Percentiles rank a stretch among this genome's conserved stretches.
These are phyloP conservation scores for Oophaga pumilio DNA, from an alignment of 2,113 vertebrate species.

Conservation along the genomic window DNA sequence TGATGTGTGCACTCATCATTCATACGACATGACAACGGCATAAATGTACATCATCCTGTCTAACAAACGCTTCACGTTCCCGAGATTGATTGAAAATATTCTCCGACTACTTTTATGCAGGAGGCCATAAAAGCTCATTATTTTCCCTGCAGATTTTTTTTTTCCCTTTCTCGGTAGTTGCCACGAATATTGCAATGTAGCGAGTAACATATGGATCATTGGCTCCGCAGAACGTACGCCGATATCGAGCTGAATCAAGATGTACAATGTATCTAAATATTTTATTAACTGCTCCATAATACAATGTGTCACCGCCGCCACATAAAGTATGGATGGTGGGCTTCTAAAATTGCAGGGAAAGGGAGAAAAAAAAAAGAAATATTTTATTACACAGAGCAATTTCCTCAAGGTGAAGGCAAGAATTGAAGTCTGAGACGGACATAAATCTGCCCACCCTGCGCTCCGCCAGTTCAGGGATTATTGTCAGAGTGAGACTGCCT, in stretches of 20 bases:
- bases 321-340: slow-evolving; percentile 43
- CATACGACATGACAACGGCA: slow-evolving; percentile 16
- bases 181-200: slow-evolving; percentile 7
- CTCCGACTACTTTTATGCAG: slow-evolving; percentile 1
- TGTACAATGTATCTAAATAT: slow-evolving; percentile 45
- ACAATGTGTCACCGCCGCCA: slow-evolving; percentile 1
- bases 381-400: slow-evolving; percentile 51
- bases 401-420: slow-evolving; percentile 55
- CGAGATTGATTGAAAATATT: slow-evolving; percentile 10
- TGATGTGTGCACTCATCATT: slow-evolving; percentile 21
- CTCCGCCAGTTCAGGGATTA: slow-evolving; percentile 54
- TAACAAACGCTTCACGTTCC: background rate
- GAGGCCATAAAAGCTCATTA: slow-evolving; percentile 5
- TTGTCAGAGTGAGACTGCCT: slow-evolving; percentile 38
- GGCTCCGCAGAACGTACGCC: background rate
- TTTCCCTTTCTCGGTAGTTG: background rate
- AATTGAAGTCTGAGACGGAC: slow-evolving; percentile 51
- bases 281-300: slow-evolving; percentile 31
- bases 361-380: slow-evolving; percentile 33
- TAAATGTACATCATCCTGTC: slow-evolving; percentile 35
- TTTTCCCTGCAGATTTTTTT: background rate
- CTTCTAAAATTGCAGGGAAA: slow-evolving; percentile 33
- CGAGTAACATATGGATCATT: slow-evolving; percentile 16
- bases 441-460: slow-evolving; percentile 53
- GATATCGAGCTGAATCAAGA: background rate